phyloP scores from a whole-genome alignment of 2,888 invertebrate species.

The Tipula confusa region DNA sequence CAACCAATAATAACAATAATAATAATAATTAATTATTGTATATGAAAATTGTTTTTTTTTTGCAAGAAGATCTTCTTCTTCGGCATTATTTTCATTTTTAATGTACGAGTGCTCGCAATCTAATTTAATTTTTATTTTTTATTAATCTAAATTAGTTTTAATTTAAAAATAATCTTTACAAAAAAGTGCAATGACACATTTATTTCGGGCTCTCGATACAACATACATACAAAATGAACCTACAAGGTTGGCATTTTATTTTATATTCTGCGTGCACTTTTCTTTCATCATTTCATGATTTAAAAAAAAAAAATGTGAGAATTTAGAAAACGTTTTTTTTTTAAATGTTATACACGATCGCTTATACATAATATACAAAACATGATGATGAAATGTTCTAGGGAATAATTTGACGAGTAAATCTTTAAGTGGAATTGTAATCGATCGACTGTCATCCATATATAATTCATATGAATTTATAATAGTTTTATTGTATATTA shows the following conservation, averaged over 20 bases:
- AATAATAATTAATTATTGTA: slow-evolving; percentile 13
- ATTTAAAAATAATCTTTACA: slow-evolving; percentile 6
- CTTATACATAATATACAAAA: neutral
- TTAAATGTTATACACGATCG: neutral
- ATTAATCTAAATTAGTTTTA: slow-evolving; percentile 20
- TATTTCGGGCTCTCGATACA: neutral
- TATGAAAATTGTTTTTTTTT: neutral
- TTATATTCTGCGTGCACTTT: neutral
- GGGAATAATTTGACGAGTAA: too few species aligned
- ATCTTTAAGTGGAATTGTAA: neutral
- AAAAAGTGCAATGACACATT: slow-evolving; percentile 3
- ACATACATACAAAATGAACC: neutral
- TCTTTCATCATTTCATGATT: neutral
- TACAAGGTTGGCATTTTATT: neutral
- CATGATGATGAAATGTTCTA: neutral
- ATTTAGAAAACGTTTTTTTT: neutral
- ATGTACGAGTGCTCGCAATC: neutral
- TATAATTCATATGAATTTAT: too few species aligned
- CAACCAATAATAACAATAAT: neutral
- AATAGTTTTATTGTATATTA: too few species aligned
- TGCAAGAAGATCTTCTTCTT: neutral
- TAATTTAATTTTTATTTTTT: slow-evolving; percentile 13
- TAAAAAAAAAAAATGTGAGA: neutral
- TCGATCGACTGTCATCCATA: neutral
- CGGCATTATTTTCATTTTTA: neutral